A percentile compares a stretch with the other conserved stretches of the same genome.
Evolutionary conservation across 2,113 vertebrate genomes (phyloP).

Genomic region (Rousettus leschenaultii): DNA sequence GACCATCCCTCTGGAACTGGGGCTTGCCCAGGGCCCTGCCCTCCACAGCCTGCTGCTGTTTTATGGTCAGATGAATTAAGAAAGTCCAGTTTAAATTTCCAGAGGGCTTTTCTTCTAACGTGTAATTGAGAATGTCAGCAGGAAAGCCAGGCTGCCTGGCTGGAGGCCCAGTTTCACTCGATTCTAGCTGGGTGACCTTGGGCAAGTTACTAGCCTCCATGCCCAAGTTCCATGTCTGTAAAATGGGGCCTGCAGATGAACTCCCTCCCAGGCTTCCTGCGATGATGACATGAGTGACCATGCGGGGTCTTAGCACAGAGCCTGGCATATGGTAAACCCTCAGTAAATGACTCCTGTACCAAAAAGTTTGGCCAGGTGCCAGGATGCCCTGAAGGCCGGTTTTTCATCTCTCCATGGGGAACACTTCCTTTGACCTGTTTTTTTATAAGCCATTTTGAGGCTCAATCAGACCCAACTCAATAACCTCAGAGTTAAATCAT

Average conservation of each 20-base stretch:
- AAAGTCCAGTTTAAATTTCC: neutral
- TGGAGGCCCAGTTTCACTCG: neutral
- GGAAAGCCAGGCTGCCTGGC: neutral
- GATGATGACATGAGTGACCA: neutral
- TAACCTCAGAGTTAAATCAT: conserved; percentile 60
- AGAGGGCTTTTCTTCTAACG: neutral
- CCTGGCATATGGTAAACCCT: neutral
- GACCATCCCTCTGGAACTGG: neutral
- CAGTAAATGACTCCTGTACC: neutral
- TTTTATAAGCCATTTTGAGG: conserved; percentile 85
- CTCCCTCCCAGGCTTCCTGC: neutral
- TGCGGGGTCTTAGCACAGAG: neutral
- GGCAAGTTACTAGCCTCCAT: neutral
- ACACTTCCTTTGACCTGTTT: conserved; percentile 76
- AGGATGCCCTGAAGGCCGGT: conserved; percentile 59
- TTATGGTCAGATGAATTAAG: neutral
- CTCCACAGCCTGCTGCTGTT: neutral
- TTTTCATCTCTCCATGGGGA: conserved; percentile 60
- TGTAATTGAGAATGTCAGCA: neutral
- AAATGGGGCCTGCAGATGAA: neutral
- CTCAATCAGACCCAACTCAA: conserved; percentile 81
- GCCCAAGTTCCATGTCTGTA: neutral
- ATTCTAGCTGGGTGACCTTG: neutral
- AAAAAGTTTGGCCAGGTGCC: conserved; percentile 50
- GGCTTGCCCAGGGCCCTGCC: neutral